A percentile compares a stretch with the other conserved stretches of the same genome.
These are phyloP conservation scores for Biston betularia DNA, from an alignment of 2,888 invertebrate genomes.

Conservation along the genomic window DNA sequence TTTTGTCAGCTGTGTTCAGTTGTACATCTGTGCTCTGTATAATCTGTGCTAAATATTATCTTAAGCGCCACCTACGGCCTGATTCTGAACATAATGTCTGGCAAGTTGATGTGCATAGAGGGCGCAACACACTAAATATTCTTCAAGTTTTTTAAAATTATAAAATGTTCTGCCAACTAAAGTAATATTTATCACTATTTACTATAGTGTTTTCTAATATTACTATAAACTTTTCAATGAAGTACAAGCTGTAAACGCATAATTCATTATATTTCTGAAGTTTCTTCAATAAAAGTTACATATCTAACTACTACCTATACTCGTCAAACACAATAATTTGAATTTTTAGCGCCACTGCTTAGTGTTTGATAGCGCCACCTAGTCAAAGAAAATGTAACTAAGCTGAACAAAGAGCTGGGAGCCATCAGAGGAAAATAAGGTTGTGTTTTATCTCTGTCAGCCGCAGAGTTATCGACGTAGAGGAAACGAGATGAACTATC, in stretches of 20 bases:
- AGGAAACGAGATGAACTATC: constrained; percentile 70
- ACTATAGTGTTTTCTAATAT: not conserved
- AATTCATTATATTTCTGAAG: not conserved
- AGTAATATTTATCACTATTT: too few species aligned
- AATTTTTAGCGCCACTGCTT: constrained; percentile 33
- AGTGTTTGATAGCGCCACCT: constrained; percentile 61
- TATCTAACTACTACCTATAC: too few species aligned
- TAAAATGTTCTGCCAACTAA: not conserved
- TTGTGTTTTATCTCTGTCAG: constrained; percentile 79
- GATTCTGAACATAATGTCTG: not conserved
- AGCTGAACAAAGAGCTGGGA: constrained; percentile 81
- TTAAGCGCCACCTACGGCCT: not conserved
- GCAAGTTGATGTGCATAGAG: not conserved
- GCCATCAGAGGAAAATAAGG: constrained; percentile 78
- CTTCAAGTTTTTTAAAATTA: not conserved
- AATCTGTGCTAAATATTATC: not conserved
- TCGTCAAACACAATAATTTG: not conserved
- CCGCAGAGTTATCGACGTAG: constrained; percentile 49
- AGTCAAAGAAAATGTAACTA: constrained; percentile 57
- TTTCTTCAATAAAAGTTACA: not conserved
- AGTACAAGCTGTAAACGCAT: not conserved
- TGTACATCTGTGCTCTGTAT: not conserved
- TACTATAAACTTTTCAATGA: not conserved
- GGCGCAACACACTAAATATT: not conserved
- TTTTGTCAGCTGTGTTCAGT: too few species aligned